These are phyloP conservation scores for Esox lucius DNA, from an alignment of 2,797 vertebrate species.

Conservation along the genomic window DNA sequence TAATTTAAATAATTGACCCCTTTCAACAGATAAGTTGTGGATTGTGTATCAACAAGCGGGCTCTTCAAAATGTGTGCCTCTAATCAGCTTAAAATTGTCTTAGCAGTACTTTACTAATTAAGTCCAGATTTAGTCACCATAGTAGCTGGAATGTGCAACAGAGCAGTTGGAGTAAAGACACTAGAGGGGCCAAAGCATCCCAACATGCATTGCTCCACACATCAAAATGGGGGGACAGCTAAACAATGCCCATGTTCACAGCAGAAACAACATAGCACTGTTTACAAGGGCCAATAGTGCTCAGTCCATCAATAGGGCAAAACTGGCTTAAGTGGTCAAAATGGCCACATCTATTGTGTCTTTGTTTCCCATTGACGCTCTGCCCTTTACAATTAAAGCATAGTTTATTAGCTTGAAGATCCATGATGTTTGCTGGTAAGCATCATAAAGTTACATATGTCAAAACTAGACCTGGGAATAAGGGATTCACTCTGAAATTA, in stretches of 20 bases:
- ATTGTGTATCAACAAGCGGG: background rate
- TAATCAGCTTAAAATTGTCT: background rate
- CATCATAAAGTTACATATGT: background rate
- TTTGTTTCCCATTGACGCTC: background rate
- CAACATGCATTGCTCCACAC: background rate
- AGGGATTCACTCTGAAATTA: background rate
- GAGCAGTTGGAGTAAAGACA: background rate
- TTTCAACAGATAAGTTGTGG: background rate
- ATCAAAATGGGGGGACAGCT: background rate
- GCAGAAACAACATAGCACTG: slow-evolving; percentile 9
- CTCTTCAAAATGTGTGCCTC: background rate
- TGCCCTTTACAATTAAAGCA: background rate
- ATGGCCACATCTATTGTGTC: background rate
- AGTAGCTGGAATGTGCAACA: background rate
- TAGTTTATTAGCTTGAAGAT: background rate
- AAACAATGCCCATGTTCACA: slow-evolving; percentile 8
- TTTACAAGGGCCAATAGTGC: slow-evolving; percentile 1
- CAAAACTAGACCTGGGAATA: background rate
- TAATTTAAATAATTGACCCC: background rate
- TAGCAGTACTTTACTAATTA: background rate
- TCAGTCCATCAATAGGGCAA: background rate
- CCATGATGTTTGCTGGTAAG: background rate
- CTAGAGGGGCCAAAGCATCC: background rate
- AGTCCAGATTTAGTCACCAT: background rate
- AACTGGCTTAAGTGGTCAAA: background rate